phyloP scores from a whole-genome alignment of 30 jellyfish, hydroid and myxozoan genomes.

The Hydractinia echinata region DNA sequence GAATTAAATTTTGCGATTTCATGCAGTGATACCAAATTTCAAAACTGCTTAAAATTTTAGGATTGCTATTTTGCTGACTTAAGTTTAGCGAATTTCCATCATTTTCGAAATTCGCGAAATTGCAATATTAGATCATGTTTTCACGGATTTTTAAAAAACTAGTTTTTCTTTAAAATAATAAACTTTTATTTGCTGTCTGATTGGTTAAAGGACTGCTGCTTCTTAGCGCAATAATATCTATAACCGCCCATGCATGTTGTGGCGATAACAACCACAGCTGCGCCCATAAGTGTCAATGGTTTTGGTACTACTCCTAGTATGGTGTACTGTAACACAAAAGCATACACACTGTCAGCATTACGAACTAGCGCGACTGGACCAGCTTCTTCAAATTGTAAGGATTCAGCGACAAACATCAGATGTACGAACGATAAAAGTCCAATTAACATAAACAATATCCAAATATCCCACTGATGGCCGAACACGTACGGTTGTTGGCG shows the following conservation, averaged over 20 bases:
- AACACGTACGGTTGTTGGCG: constrained; percentile 39
- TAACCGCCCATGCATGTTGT: constrained; percentile 44
- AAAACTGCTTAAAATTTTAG: no score
- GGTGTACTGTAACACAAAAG: constrained; percentile 64
- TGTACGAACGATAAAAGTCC: constrained; percentile 78
- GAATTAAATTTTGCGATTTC: no score
- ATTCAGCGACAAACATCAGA: constrained; percentile 68
- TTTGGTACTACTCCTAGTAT: constrained; percentile 58
- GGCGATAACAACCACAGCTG: constrained; percentile 49
- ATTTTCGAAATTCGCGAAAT: no score
- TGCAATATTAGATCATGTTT: no score
- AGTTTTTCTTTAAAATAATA: no score
- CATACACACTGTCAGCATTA: constrained; percentile 70
- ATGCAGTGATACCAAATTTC: no score
- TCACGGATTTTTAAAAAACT: no score
- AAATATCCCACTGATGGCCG: constrained; percentile 54
- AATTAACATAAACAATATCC: constrained; percentile 41
- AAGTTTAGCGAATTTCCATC: no score
- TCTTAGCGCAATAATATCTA: constrained; percentile 9
- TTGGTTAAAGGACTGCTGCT: neutral
- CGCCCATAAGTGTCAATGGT: constrained; percentile 64
- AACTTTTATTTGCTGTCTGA: no score
- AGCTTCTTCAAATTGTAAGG: constrained; percentile 80
- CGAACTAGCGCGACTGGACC: constrained; percentile 90
- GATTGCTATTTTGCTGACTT: no score